Evolutionary conservation across 1,140 invertebrate genomes (phyloP), one percentile per base, ranked within the genome.

Genomic region (Oryzaephilus surinamensis): DNA sequence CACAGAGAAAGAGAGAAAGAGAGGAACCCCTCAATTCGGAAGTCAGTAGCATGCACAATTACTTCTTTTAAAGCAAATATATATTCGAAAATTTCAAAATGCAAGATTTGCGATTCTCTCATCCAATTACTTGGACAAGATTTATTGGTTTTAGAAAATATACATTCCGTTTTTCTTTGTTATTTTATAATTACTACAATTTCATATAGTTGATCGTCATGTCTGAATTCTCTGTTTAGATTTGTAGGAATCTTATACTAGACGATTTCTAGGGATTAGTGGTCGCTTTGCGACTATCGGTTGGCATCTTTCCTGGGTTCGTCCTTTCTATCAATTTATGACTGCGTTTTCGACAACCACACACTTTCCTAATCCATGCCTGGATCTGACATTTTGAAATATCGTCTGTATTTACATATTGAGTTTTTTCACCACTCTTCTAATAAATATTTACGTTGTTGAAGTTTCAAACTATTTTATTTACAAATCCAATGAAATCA

Each of bases 11-110:
- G n/a, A n/a, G n/a, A n/a, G n/a, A n/a, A n/a, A n/a, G n/a, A n/a
- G 21, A 31, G 23, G 28, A 14, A 30, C 43, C 46, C 39, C 40
- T 38, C n/a, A n/a, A n/a, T n/a, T n/a, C 20, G 35, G 28, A 32
- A 43, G 34, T 39, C 36, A 35, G 14, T 36, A 39, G 40, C 40
- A 46, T 46, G 43, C 44, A 46, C 40, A 50, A 50, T 46, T 50
- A 46, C 47, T 45, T 40, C 46, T 43, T 49, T 39, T 38, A 12
- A 19, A 23, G 41, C 33, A 44, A 40, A 38, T 33, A 38, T 38
- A 49, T 48, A 38, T 45, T 23, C 11, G 38, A 26, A 32, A 26
- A 41, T 38, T 20, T 18, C 29, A 45, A 46, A 41, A 42, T 32
- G 26, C 33, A 20, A 34, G 44, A 42, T 46, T 41, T 46, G 29